These are phyloP conservation scores for Ridgeia piscesae DNA, from an alignment of 1,140 invertebrate genomes.

Conservation along the genomic window DNA sequence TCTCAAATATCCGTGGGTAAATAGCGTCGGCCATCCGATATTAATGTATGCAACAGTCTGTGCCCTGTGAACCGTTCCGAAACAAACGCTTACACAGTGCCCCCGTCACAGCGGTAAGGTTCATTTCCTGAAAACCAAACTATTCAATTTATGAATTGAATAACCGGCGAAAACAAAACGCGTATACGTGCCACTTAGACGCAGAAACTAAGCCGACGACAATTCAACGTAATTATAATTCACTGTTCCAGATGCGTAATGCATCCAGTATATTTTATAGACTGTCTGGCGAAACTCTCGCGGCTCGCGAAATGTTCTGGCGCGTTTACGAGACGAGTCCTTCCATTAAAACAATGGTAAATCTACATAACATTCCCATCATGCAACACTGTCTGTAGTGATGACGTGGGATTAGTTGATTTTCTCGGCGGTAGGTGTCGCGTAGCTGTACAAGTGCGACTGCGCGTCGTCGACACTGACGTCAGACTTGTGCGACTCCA, in stretches of 20 bases:
- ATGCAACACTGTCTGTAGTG: background rate
- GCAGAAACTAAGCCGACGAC: background rate
- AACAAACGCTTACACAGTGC: background rate
- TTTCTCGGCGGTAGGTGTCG: background rate
- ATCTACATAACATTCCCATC: too few relatives aligned
- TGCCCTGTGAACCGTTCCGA: background rate
- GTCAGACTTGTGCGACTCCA: background rate
- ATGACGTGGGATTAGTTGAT: background rate
- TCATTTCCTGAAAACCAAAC: background rate
- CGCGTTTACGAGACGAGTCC: background rate
- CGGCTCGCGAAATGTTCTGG: background rate
- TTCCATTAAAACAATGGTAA: background rate
- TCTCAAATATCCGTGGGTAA: background rate
- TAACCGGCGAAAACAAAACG: background rate
- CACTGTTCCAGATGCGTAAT: background rate
- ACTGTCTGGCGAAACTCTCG: background rate
- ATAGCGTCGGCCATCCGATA: background rate
- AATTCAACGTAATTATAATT: background rate
- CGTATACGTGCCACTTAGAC: background rate
- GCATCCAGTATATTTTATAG: background rate
- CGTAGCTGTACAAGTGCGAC: background rate
- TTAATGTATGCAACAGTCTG: constrained; percentile 1
- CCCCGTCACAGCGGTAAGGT: background rate
- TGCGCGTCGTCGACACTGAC: background rate
- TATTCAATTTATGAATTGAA: constrained; percentile 2